Percentiles rank a stretch among this genome's conserved stretches.
phyloP scores from a whole-genome alignment of 2,113 vertebrate genomes.

The Empidonax traillii region DNA sequence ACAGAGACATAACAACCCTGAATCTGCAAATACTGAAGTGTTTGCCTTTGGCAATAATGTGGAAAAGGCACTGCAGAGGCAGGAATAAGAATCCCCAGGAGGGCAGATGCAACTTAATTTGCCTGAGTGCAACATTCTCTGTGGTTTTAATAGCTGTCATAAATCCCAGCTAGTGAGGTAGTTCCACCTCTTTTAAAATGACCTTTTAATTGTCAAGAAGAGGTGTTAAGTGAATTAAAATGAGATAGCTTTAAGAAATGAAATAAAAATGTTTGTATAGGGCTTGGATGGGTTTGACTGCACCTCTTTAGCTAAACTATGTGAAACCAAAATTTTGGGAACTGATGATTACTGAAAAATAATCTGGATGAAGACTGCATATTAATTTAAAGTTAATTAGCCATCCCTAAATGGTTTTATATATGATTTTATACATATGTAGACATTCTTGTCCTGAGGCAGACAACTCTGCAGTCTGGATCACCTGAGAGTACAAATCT shows the following conservation, averaged over 20 bases:
- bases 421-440: background rate
- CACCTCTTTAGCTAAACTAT: background rate
- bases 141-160: background rate
- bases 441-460: background rate
- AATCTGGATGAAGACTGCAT: background rate
- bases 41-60: constrained; percentile 21
- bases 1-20: background rate
- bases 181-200: background rate
- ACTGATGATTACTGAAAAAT: background rate
- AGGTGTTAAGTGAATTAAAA: background rate
- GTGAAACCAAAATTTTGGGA: background rate
- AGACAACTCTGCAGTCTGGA: background rate
- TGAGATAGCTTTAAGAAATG: background rate
- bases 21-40: background rate
- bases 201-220: background rate
- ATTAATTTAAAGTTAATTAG: constrained; percentile 29
- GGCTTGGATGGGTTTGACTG: background rate
- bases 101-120: background rate
- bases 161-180: background rate
- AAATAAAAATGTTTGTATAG: background rate
- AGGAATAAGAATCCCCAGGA: background rate
- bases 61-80: background rate
- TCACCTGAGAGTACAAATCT: constrained; percentile 15
- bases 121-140: background rate
- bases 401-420: background rate